Evolutionary conservation across 2,888 invertebrate species (phyloP).

Genomic region (Escarpia spicata): DNA sequence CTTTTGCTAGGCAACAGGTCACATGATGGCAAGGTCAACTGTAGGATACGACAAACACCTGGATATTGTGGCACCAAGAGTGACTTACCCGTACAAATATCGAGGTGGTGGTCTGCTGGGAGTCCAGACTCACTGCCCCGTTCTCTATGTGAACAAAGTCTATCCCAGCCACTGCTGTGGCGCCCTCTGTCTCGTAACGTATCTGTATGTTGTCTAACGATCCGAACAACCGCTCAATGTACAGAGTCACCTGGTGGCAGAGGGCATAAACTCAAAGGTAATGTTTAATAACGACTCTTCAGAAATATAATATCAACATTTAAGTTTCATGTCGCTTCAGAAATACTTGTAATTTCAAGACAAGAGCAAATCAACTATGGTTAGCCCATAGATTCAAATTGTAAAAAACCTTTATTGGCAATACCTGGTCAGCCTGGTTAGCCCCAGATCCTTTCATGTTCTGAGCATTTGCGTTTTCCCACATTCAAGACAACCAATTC

Average conservation of each 20-base stretch:
- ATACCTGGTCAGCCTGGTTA: no score
- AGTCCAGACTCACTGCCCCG: constrained; percentile 51
- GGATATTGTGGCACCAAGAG: not conserved
- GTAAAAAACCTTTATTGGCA: no score
- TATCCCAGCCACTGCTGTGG: constrained; percentile 45
- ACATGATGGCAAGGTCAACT: no score
- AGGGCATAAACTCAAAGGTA: not conserved
- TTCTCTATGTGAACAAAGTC: constrained; percentile 45
- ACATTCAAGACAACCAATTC: no score
- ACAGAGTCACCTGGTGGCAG: constrained; percentile 50
- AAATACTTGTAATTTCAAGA: not conserved
- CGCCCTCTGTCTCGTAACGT: constrained; percentile 48
- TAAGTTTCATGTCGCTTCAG: not conserved
- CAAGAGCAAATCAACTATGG: no score
- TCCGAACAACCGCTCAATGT: constrained; percentile 56
- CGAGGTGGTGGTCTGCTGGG: constrained; percentile 47
- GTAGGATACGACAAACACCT: no score
- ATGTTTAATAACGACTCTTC: no score
- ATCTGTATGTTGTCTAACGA: constrained; percentile 54
- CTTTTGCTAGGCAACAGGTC: no score
- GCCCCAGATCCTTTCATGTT: no score
- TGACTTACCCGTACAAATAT: constrained; percentile 48
- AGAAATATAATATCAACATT: no score
- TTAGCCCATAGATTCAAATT: not conserved
- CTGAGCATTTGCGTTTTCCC: no score